Conservation (phyloP, 2,888 invertebrate genomes). For the Ophraella communa region DNA sequence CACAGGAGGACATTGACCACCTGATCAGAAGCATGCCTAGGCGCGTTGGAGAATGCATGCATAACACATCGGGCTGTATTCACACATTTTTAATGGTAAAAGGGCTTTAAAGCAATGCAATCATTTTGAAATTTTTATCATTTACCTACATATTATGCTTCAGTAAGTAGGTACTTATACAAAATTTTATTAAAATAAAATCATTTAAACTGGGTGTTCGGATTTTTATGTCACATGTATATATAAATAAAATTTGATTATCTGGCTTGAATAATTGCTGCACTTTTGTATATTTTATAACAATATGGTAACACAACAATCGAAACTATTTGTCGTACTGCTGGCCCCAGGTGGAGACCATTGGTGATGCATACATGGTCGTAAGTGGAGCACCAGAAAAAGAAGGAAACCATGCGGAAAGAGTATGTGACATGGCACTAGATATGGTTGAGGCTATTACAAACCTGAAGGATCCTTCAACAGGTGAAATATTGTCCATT, state of each 20-base stretch:
- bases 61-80: too few species aligned
- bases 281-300: conserved; percentile 34
- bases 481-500: conserved; percentile 64
- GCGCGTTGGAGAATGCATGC: too few species aligned
- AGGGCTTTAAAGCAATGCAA: too few species aligned
- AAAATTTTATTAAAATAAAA: too few species aligned
- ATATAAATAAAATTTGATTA: neutral
- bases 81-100: too few species aligned
- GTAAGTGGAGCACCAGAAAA: conserved; percentile 94
- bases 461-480: conserved; percentile 90
- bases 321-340: conserved; percentile 36
- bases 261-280: conserved; percentile 29
- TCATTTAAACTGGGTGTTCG: too few species aligned
- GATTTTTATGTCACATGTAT: neutral
- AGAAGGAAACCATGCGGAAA: conserved; percentile 88
- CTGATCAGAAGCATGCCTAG: too few species aligned
- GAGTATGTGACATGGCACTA: conserved; percentile 93
- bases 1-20: too few species aligned
- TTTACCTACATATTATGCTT: too few species aligned
- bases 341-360: conserved; percentile 84
- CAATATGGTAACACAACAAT: conserved; percentile 32
- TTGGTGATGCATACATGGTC: conserved; percentile 98
- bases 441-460: conserved; percentile 95
- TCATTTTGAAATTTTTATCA: too few species aligned
- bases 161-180: too few species aligned